Conservation (phyloP, 2,797 vertebrate genomes). For the Myotis myotis region DNA sequence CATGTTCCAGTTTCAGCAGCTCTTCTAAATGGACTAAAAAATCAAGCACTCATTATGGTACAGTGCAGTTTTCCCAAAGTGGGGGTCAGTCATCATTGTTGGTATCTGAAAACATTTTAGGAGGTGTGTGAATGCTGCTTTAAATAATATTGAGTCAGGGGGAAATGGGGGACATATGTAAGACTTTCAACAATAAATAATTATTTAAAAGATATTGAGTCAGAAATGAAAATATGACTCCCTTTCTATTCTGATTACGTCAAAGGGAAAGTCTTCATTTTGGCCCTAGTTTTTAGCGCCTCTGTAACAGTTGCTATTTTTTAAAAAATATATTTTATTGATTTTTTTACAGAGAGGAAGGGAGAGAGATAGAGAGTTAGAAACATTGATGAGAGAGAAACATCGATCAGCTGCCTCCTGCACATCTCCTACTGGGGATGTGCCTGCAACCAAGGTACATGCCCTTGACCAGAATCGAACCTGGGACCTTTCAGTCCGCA, state of each 20-base stretch:
- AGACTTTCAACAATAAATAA: too few species aligned
- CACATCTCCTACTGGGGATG: too few species aligned
- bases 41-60: not conserved
- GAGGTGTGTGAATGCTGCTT: not conserved
- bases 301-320: not conserved
- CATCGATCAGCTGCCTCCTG: too few species aligned
- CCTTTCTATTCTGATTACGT: constrained; percentile 10
- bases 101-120: not conserved
- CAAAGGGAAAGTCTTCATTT: constrained; percentile 6
- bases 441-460: too few species aligned
- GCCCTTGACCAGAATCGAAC: too few species aligned
- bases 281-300: not conserved
- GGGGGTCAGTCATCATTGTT: not conserved
- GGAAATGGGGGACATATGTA: too few species aligned
- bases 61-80: not conserved
- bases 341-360: too few species aligned
- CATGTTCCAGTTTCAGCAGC: not conserved
- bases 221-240: not conserved
- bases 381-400: too few species aligned
- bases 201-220: not conserved
- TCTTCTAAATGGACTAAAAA: constrained; percentile 19
- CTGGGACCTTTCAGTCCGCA: too few species aligned
- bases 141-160: not conserved
- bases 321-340: not conserved
- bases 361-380: too few species aligned